A percentile compares a stretch with the other conserved stretches of the same genome.
Evolutionary conservation across 2,113 vertebrate species (phyloP).

Genomic region (Seriola rivoliana): DNA sequence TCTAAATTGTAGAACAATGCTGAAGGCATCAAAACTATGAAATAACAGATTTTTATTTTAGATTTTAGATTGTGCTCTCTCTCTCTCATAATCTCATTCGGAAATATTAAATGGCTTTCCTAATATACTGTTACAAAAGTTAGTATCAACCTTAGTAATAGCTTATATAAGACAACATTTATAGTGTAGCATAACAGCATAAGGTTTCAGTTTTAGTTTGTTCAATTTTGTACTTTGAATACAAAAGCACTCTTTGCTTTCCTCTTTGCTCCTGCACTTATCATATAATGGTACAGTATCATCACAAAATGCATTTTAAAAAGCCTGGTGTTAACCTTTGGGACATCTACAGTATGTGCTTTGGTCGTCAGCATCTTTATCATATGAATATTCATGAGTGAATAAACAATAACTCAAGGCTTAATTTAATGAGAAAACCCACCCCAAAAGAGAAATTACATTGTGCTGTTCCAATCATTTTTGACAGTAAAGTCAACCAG

Average conservation of each 20-base stretch:
- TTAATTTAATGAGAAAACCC: conserved; percentile 19
- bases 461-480: not conserved
- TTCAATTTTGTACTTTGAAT: not conserved
- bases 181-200: not conserved
- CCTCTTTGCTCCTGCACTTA: not conserved
- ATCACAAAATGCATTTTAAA: conserved; percentile 16
- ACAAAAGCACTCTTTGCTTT: not conserved
- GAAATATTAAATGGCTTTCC: not conserved
- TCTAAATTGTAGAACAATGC: no score
- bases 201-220: not conserved
- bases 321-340: conserved; percentile 32
- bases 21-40: no score
- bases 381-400: conserved; percentile 45
- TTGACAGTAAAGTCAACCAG: not conserved
- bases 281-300: no score
- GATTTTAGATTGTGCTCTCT: not conserved
- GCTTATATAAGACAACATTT: not conserved
- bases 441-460: not conserved
- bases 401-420: conserved; percentile 42
- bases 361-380: conserved; percentile 26
- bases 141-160: not conserved
- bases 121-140: no score
- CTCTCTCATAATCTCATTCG: not conserved
- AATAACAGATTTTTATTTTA: no score
- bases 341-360: conserved; percentile 3